A percentile compares a stretch with the other conserved stretches of the same genome.
Evolutionary conservation across 2,888 invertebrate species (phyloP).

Genomic region (Masnerella sp.): DNA sequence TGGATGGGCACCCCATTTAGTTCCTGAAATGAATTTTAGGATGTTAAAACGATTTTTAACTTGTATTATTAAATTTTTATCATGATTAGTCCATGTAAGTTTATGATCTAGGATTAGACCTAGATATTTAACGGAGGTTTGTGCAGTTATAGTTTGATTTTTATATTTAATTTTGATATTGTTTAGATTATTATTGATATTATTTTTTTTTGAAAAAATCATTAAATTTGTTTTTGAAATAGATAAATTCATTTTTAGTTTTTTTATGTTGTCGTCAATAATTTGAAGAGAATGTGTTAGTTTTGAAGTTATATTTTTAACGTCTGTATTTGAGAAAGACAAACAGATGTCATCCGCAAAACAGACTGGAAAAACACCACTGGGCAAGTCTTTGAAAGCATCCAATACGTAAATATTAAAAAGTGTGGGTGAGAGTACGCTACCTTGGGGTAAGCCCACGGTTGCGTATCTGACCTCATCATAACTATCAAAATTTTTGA

Average conservation of each 20-base stretch:
- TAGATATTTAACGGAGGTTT: not conserved
- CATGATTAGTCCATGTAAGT: constrained; percentile 6
- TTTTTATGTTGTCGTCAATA: no score
- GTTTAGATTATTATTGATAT: not conserved
- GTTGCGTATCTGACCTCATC: not conserved
- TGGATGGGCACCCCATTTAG: constrained; percentile 12
- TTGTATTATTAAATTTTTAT: not conserved
- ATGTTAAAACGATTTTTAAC: not conserved
- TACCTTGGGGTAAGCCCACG: constrained; percentile 16
- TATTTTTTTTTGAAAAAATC: not conserved
- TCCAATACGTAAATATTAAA: constrained; percentile 17
- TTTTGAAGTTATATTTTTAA: not conserved
- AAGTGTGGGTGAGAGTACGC: constrained; percentile 17
- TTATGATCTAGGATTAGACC: not conserved
- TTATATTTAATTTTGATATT: not conserved
- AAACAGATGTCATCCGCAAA: constrained; percentile 22
- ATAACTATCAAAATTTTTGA: not conserved
- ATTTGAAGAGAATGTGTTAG: no score
- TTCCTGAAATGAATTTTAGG: constrained; percentile 10
- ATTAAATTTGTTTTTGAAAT: not conserved
- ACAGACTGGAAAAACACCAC: not conserved
- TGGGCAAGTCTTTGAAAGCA: not conserved
- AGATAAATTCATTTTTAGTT: not conserved
- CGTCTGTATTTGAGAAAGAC: not conserved
- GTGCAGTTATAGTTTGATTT: not conserved